Percentiles rank a stretch among this genome's conserved stretches.
Conservation (phyloP, 2,888 invertebrate species). For the Cosmopolites sordidus region DNA sequence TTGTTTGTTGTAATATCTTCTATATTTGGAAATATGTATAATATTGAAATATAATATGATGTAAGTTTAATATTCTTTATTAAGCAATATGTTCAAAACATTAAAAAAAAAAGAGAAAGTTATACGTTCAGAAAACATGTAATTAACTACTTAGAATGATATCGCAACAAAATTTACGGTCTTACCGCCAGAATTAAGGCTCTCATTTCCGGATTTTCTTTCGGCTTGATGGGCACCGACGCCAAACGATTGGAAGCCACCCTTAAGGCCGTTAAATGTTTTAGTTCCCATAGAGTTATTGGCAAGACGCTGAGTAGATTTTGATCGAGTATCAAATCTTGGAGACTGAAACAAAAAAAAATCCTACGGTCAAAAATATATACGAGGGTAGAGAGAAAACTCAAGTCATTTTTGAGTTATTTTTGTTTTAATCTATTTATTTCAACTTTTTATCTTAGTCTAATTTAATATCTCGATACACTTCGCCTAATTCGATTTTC, state of each 20-base stretch:
- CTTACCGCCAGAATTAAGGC: slow-evolving; percentile 54
- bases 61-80: neutral
- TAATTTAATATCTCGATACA: no score
- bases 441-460: no score
- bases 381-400: no score
- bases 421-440: no score
- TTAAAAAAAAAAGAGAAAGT: neutral
- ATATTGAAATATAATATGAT: no score
- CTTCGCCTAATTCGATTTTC: no score
- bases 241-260: slow-evolving; percentile 56
- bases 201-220: slow-evolving; percentile 50
- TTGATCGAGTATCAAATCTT: slow-evolving; percentile 67
- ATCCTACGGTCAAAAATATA: no score
- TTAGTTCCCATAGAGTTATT: slow-evolving; percentile 56
- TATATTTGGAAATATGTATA: no score
- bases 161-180: slow-evolving; percentile 15
- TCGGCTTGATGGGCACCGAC: slow-evolving; percentile 48
- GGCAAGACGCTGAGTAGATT: slow-evolving; percentile 66
- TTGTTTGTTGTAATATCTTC: no score
- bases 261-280: slow-evolving; percentile 57
- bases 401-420: no score
- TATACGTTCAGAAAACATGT: neutral
- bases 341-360: slow-evolving; percentile 57
- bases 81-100: neutral
- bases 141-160: no score